Conservation (phyloP, 2,888 invertebrate genomes). For the Drosophila siamana region DNA sequence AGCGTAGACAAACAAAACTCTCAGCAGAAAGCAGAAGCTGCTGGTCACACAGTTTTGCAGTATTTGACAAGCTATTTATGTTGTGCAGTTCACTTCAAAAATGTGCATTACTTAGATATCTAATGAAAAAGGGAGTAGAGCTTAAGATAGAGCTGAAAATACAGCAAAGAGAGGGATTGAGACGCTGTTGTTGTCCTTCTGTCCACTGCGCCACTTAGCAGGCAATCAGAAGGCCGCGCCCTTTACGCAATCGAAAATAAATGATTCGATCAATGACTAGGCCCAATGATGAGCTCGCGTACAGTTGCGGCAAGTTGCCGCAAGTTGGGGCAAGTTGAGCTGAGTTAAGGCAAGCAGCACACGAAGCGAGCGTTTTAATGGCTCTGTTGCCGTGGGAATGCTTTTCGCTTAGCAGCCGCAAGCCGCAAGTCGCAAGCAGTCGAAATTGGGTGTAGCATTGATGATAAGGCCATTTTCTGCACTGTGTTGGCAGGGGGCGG, state of each 20-base stretch:
- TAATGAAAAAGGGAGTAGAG: too few species aligned
- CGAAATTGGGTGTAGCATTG: conserved; percentile 15
- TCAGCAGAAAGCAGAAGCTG: too few species aligned
- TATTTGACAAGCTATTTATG: too few species aligned
- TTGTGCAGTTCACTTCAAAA: too few species aligned
- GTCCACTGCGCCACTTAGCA: conserved; percentile 23
- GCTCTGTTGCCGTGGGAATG: conserved; percentile 68
- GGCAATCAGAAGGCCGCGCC: conserved; percentile 49
- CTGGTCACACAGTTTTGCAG: too few species aligned
- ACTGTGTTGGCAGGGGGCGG: neutral
- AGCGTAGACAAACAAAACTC: too few species aligned
- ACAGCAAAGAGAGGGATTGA: too few species aligned
- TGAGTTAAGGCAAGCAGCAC: conserved; percentile 13
- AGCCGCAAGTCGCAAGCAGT: neutral
- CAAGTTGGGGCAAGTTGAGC: neutral
- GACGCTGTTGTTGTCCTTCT: too few species aligned
- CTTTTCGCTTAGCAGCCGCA: conserved; percentile 18
- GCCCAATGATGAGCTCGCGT: conserved; percentile 32
- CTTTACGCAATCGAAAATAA: conserved; percentile 35
- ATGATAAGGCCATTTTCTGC: conserved; percentile 14
- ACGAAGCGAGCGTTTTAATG: conserved; percentile 59
- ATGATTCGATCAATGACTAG: conserved; percentile 66
- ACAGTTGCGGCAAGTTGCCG: conserved; percentile 25
- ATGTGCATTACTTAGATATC: too few species aligned
- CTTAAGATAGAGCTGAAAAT: too few species aligned